phyloP scores from a whole-genome alignment of 1,140 invertebrate species.

The Eciton burchellii region DNA sequence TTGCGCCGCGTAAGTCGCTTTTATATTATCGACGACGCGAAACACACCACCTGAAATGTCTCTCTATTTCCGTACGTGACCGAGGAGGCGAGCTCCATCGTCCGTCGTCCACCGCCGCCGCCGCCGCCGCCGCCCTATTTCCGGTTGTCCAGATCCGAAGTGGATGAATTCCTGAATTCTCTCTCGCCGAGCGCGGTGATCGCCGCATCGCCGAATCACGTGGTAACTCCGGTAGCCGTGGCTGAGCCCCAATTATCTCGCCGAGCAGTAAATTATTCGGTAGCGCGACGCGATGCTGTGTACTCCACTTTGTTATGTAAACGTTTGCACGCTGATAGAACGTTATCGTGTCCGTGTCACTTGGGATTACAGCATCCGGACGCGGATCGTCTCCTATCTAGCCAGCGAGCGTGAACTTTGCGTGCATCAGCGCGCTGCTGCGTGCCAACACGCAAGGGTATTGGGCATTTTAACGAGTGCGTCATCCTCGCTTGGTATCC shows the following conservation, averaged over 20 bases:
- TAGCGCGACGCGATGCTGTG: slow-evolving; percentile 68
- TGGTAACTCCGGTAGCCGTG: slow-evolving; percentile 52
- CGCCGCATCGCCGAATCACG: neutral
- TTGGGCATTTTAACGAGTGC: neutral
- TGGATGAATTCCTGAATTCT: neutral
- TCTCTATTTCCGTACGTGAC: slow-evolving; percentile 14
- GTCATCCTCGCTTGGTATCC: too few species aligned
- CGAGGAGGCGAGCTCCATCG: neutral
- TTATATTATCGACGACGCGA: slow-evolving; percentile 57
- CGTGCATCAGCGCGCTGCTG: neutral
- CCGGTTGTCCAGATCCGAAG: neutral
- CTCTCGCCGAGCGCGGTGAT: neutral
- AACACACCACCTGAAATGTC: slow-evolving; percentile 27
- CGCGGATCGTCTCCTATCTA: slow-evolving; percentile 49
- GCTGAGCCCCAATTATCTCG: slow-evolving; percentile 67
- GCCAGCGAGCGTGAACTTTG: slow-evolving; percentile 32
- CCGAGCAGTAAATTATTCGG: slow-evolving; percentile 78
- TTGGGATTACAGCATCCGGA: slow-evolving; percentile 69
- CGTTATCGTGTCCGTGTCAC: slow-evolving; percentile 73
- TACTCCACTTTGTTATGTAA: slow-evolving; percentile 80
- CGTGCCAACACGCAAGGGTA: neutral
- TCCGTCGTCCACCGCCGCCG: too few species aligned
- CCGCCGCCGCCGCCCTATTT: neutral
- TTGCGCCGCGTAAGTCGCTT: slow-evolving; percentile 57
- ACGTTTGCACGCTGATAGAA: slow-evolving; percentile 81